Base-by-base conservation (phyloP, 2,888 invertebrate species). In the Drosophila antonietae region DNA sequence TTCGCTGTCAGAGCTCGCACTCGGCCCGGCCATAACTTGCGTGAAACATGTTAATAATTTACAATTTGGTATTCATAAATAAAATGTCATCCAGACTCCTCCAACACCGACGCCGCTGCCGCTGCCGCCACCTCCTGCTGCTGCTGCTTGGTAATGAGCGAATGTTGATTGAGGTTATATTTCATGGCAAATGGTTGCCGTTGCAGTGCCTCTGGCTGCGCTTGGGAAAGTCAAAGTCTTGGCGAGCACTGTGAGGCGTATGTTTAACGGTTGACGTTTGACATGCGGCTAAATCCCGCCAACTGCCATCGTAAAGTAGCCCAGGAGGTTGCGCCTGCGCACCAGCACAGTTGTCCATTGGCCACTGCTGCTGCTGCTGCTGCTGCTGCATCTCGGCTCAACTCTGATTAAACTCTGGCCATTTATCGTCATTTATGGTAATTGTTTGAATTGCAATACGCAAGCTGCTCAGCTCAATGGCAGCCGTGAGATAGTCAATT, bases 31-130 rank as follows among this genome's bases (percentile, higher is more conserved):
- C 87, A 91, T 91, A 90, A 90, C 86, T 91, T 89, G 85, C 88
- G 90, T 82, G 80, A 88, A 91, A 92, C 91, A 91, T 88, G 91
- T 92, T 91, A 91, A 92, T 92, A 92, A 92, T 92, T 92, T 92
- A 92, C 92, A 92, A 92, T 92, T 92, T 92, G 90, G 91, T 92
- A 91, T 91, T 91, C 91, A 92, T 92, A 92, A 92, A 92, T 92
- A 92, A 91, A 90, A 88, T 90, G 91, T 90, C 91, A 89, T 86
- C 87, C 72, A 62, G 80, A 58, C 73, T 79, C 77, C 77, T 80
- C 77, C 78, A 68, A 70, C 75, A 66, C 58, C 56, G 67, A n/a
- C 70, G 23, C 51, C 53, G 15, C 15, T 61, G 44, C 39, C 44
- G 43, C 18, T 62, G 52, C 56, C 12, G 18, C 47, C 52, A 1